Conservation (phyloP, 2,797 vertebrate species). For the Acrossocheilus wenchowensis region DNA sequence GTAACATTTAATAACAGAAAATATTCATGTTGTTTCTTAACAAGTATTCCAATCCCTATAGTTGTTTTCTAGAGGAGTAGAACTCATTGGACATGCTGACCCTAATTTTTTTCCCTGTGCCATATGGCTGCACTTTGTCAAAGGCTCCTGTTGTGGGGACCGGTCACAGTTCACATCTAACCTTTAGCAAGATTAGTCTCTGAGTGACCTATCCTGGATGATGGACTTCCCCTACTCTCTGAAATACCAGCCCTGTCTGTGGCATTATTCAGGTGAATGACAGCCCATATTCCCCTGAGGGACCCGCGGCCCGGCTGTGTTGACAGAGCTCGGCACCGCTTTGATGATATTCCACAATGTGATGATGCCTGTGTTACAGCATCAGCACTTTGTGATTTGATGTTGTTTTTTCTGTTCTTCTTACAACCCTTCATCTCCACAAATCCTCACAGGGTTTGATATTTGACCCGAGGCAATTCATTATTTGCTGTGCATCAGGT, state of each 20-base stretch:
- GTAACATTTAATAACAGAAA: background rate
- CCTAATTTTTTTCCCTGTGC: conserved; percentile 56
- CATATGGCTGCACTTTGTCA: conserved; percentile 62
- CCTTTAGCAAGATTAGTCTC: conserved; percentile 73
- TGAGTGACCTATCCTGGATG: conserved; percentile 71
- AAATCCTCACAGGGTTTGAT: conserved; percentile 49
- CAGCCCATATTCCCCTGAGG: conserved; percentile 69
- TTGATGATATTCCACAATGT: conserved; percentile 69
- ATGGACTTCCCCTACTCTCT: conserved; percentile 69
- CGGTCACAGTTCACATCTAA: conserved; percentile 62
- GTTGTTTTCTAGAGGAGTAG: conserved; percentile 42
- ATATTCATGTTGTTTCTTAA: background rate
- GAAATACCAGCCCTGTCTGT: conserved; percentile 72
- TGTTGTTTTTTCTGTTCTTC: conserved; percentile 45
- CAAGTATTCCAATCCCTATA: background rate
- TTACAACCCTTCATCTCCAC: conserved; percentile 31
- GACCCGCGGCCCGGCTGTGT: conserved; percentile 51
- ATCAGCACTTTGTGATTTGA: conserved; percentile 74
- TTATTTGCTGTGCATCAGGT: conserved; percentile 55
- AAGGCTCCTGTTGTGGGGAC: conserved; percentile 62
- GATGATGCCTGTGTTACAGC: conserved; percentile 69
- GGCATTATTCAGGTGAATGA: conserved; percentile 76
- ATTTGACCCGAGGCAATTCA: conserved; percentile 58
- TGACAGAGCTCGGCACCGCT: conserved; percentile 70
- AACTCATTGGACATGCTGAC: conserved; percentile 57